Evolutionary conservation across 2,888 invertebrate genomes (phyloP), one percentile per base, ranked within the genome.

Genomic region (Phlogophora meticulosa): DNA sequence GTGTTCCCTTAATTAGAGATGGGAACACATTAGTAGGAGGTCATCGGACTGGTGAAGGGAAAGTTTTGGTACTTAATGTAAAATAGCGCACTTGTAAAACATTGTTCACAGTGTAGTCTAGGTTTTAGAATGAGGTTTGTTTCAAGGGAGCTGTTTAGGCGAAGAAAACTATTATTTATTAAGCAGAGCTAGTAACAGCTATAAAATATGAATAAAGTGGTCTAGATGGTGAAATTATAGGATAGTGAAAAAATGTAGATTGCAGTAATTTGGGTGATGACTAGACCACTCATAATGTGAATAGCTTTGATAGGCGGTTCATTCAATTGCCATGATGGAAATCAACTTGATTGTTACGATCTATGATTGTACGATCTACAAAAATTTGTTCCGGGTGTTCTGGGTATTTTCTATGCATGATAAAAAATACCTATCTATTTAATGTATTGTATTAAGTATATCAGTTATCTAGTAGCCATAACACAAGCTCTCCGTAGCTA

Each of bases 11-110:
- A 82, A 82, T 81, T 83, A 81, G 85, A 73, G 78, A 80, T 79
- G 81, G 65, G 82, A 75, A 80, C 83, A 81, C 86, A 87, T 88
- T 88, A 87, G 84, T 75, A 67, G 69, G 57, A 55, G 81, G 85
- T 81, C 81, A 81, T 69, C 71, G 76, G 59, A 73, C 78, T 62
- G 38, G 42, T 76, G 69, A 64, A 75, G 76, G 57, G 53, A 76
- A 83, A 84, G 79, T 85, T 68, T 83, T 59, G 20, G 66, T 71
- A 66, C 72, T 71, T 70, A 80, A 77, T 71, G 74, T 85, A 78
- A 85, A 83, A 81, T 78, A 78, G 65, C 67, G 56, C 22, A 60
- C 79, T 76, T 76, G 76, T 72, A 81, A 82, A 82, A 81, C 77
- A 69, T 68, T 78, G 76, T 77, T 76, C 56, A 62, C 59, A 57